Base-by-base conservation (phyloP, 2,797 vertebrate species). In the Dallia pectoralis region DNA sequence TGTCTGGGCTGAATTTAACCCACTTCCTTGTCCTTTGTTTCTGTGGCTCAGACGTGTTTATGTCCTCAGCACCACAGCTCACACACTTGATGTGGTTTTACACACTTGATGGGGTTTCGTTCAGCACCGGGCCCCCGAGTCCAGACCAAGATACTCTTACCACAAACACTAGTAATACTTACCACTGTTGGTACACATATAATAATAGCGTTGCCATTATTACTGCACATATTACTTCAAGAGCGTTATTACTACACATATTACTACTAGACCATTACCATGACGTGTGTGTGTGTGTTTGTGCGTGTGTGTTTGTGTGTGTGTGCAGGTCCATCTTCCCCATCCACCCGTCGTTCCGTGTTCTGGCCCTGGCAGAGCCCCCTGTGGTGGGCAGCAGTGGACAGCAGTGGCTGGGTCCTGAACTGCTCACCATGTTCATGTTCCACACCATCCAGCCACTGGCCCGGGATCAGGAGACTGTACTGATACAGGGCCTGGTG, bases 361-460 rank as follows among this genome's bases (percentile, higher is more conserved):
- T 99, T 78, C 86, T 99, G 15, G 96, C 97, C 5, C 87, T 99
- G 83, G 96, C 97, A 0, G 97, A 99, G 83, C 98, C 96, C 32
- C 96, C 97, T 0, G 84, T 94, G 2, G 74, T 91, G 66, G 94
- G 95, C 72, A 93, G 92, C 77, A 83, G 87, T 69, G 85, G 92
- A 2, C 95, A 97, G 73, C 97, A 98, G 75, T 99, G 97, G 97
- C 81, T 99, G 81, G 93, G 93, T n/a, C 94, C 97, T 0, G 97
- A 99, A 89, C 92, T 98, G 76, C 94, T 99, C 85, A 97, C 96
- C 0, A 93, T 98, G 89, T 99, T 98, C 91, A 91, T 98, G 70
- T 99, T 95, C 87, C 98, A 99, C 90, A 89, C 88, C 0, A 88
- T 98, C 79, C 90, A 70, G 30, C 93, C 95, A 0, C 93, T 98